Percentiles rank a stretch among this genome's conserved stretches.
These are phyloP conservation scores for Urosaurus nigricauda DNA, from an alignment of 2,797 vertebrate genomes.

Conservation along the genomic window DNA sequence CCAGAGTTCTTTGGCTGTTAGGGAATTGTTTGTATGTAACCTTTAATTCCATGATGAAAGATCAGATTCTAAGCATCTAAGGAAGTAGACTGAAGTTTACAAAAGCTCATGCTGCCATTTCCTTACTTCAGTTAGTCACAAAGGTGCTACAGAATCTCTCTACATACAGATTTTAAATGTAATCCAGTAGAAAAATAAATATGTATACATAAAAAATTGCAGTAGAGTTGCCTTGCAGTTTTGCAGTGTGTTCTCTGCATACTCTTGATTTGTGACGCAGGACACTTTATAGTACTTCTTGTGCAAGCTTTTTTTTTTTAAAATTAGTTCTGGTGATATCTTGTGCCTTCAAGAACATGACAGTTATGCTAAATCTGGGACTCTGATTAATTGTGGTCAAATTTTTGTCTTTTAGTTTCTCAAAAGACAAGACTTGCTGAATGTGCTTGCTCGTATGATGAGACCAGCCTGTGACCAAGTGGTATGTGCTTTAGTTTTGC, in stretches of 20 bases:
- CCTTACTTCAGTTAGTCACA: no score
- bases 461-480: conserved; percentile 96
- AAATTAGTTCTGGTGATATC: not conserved
- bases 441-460: conserved; percentile 98
- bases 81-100: no score
- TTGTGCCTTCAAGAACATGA: not conserved
- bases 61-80: not conserved
- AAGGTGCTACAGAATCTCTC: no score
- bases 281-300: not conserved
- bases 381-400: not conserved
- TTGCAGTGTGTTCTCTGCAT: not conserved
- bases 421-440: conserved; percentile 97
- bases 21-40: not conserved
- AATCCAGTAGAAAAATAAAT: not conserved
- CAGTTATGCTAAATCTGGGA: not conserved
- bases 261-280: not conserved
- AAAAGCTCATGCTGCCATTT: no score
- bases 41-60: not conserved
- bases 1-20: not conserved
- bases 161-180: no score
- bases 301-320: not conserved
- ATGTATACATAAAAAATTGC: not conserved
- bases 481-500: conserved; percentile 79
- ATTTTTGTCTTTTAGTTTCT: conserved; percentile 86
- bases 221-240: not conserved